Conservation (phyloP, 2,797 vertebrate genomes). For the Tragelaphus eurycerus region DNA sequence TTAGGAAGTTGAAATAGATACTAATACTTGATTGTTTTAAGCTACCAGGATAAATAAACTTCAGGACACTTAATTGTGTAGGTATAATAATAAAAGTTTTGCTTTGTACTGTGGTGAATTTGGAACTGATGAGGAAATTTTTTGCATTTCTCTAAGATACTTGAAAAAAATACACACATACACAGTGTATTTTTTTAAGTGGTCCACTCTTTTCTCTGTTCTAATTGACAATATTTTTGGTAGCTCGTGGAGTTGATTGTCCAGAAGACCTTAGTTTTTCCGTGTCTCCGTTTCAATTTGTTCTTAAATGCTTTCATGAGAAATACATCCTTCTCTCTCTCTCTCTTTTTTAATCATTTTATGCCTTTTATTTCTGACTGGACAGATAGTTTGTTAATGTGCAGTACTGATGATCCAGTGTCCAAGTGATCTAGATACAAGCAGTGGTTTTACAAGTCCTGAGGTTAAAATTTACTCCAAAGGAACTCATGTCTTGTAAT, state of each 20-base stretch:
- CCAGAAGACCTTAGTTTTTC: constrained; percentile 12
- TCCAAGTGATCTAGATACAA: not conserved
- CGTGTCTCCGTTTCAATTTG: not conserved
- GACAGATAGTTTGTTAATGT: not conserved
- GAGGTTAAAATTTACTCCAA: not conserved
- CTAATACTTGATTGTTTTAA: constrained; percentile 32
- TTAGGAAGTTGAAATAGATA: constrained; percentile 39
- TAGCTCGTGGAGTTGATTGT: not conserved
- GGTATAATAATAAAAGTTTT: constrained; percentile 65
- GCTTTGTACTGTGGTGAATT: constrained; percentile 61
- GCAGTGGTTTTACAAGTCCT: not conserved
- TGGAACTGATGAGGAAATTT: constrained; percentile 39
- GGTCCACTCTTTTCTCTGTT: not conserved
- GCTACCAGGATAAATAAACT: not conserved
- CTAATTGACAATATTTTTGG: not conserved
- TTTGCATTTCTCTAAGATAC: not conserved
- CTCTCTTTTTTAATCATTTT: not conserved
- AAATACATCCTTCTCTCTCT: not conserved
- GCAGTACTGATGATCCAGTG: not conserved
- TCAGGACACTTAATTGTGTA: constrained; percentile 33
- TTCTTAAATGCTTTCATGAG: not conserved
- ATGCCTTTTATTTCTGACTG: not conserved
- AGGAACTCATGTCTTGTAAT: not conserved
- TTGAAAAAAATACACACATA: not conserved
- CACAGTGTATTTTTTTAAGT: not conserved